phyloP scores from a whole-genome alignment of 1,140 invertebrate species.

The Trialeurodes vaporariorum region DNA sequence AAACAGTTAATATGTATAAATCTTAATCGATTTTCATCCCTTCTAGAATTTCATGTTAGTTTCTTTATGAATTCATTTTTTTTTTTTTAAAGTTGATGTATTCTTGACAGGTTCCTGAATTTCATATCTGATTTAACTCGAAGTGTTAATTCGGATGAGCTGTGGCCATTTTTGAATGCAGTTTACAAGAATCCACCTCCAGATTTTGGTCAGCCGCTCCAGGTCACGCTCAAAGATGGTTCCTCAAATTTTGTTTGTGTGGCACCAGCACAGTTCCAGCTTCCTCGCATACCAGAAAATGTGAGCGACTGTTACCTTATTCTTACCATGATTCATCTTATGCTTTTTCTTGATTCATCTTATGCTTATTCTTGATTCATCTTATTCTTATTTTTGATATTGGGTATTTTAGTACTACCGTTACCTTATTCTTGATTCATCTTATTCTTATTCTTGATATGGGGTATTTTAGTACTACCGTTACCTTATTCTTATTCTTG shows the following conservation, averaged over 20 bases:
- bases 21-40: too few species aligned
- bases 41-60: too few species aligned
- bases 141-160: conserved; percentile 36
- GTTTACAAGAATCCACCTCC: conserved; percentile 42
- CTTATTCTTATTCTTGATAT: conserved; percentile 4
- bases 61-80: too few species aligned
- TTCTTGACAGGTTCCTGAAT: conserved; percentile 41
- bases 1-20: too few species aligned
- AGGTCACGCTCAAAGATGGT: conserved; percentile 39
- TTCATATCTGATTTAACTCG: conserved; percentile 45
- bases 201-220: conserved; percentile 37
- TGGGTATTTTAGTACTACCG: neutral
- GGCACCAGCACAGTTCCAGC: conserved; percentile 61
- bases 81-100: too few species aligned
- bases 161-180: conserved; percentile 50
- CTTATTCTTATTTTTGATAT: neutral
- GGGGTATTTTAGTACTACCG: neutral
- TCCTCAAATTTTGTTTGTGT: conserved; percentile 50
- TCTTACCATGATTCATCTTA: too few species aligned
- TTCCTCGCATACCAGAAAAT: conserved; percentile 90
- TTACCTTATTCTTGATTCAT: neutral
- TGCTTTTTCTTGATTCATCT: too few species aligned
- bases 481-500: too few species aligned
- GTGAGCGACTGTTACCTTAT: too few species aligned
- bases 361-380: too few species aligned